phyloP scores from a whole-genome alignment of 2,113 vertebrate genomes.

The Variabilichromis moorii region DNA sequence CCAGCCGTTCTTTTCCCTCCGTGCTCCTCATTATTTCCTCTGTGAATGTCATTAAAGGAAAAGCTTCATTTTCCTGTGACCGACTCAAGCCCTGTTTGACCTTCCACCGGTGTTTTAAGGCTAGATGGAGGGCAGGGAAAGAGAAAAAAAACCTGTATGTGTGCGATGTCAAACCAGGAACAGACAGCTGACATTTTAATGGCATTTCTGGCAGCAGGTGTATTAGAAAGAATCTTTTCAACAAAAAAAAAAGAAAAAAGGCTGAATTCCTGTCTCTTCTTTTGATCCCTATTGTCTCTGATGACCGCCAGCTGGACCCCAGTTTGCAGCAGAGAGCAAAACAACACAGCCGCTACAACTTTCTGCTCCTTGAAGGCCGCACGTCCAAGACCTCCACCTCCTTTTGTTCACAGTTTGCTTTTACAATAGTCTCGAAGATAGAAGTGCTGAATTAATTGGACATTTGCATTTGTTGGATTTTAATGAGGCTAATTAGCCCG shows the following conservation, averaged over 20 bases:
- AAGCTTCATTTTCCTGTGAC: background rate
- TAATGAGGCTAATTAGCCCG: slow-evolving; percentile 30
- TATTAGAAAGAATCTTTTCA: slow-evolving; percentile 47
- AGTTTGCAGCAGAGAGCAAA: background rate
- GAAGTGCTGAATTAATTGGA: slow-evolving; percentile 11
- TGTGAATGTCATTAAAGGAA: slow-evolving; percentile 12
- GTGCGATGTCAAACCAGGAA: background rate
- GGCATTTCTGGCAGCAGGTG: slow-evolving; percentile 48
- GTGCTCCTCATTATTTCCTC: background rate
- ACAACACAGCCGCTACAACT: background rate
- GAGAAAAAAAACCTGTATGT: background rate
- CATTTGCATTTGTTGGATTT: slow-evolving; percentile 32
- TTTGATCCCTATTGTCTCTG: background rate
- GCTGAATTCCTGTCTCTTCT: background rate
- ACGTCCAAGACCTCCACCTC: background rate
- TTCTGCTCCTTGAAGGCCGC: background rate
- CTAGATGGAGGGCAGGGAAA: background rate
- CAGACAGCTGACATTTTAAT: slow-evolving; percentile 51
- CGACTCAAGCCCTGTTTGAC: background rate
- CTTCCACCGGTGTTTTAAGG: slow-evolving; percentile 8
- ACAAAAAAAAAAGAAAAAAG: background rate
- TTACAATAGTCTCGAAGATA: slow-evolving; percentile 19
- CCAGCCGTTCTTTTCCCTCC: background rate
- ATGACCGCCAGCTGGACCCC: background rate
- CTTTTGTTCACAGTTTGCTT: slow-evolving; percentile 3